Evolutionary conservation across 2,113 vertebrate species (phyloP), one percentile per base, ranked within the genome.

Genomic region (Lagenorhynchus albirostris): DNA sequence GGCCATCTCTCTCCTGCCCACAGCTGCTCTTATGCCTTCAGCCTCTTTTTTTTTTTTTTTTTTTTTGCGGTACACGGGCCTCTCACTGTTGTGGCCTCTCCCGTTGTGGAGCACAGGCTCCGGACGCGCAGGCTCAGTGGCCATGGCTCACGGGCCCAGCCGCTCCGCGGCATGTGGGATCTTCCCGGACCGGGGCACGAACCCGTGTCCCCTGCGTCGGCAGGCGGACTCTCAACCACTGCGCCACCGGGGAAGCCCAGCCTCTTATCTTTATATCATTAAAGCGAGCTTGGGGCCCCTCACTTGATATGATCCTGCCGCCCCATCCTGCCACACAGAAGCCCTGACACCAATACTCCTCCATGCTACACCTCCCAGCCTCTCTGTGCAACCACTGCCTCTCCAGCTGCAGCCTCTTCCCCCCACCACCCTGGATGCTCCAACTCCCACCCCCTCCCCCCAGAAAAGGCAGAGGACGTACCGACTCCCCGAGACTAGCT

Each of bases 251-350:
- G 44, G 44, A 47, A 47, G 44, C 44, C 44, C 26, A 14, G 20
- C 10, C 33, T 3, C 20, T 73, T 31, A 6, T 44, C 65, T 26
- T 60, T 17, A 4, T 70, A 23, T 13, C 29, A 7, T 4, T 65
- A 71, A 12, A n/a, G 62, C 29, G 14, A 36, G 18, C 13, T 31
- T 47, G 12, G 25, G 10, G 47, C 23, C 12, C 47, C 25, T 12
- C 0, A 31, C 65, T 21, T 5, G 84, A 18, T 21, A 0, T 0
- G n/a, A 20, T 21, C 23, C 67, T 38, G 23, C 47, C 8, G 33
- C 55, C 60, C 33, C 33, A 7, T 12, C n/a, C n/a, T 33, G n/a
- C 50, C 25, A 13, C n/a, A 20, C 67, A 8, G 50, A 21, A 29
- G 18, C 67, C n/a, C 68, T 21, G 14, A 7, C 29, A 67, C 12